Base-by-base conservation (phyloP, 2,888 invertebrate genomes). In the Halictus quadricinctus region DNA sequence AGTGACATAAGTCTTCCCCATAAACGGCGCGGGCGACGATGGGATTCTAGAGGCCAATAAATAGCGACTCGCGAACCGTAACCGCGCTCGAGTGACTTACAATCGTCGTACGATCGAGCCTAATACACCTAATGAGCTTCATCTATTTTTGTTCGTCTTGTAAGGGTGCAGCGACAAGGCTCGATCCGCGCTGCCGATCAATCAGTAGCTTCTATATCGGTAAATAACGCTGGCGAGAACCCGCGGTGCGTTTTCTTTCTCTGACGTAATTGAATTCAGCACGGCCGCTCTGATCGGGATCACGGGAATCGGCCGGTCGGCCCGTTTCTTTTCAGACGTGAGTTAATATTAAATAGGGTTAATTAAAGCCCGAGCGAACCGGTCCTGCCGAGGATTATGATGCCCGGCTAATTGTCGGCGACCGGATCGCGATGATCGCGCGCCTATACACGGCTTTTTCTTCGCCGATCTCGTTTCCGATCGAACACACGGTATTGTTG, bases 121-220 rank as follows among this genome's bases (percentile, higher is more conserved):
- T 88, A 88, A 88, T 88, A 82, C 88, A 86, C 84, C 88, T 88
- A 88, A 88, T 84, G 88, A 88, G 86, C 88, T 79, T 86, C 79
- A 88, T 86, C 81, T 81, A 86, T 88, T 88, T 88, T 88, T 84
- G 79, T 76, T 74, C 76, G 76, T 86, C 86, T 76, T 78, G 86
- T 86, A 84, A 81, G 79, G 86, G 82, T 66, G 79, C 86, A 80
- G 81, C 86, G 86, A 84, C 86, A 88, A 84, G 86, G 78, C 80
- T 60, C 83, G 8, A n/a, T n/a, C 69, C 18, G 69, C 72, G n/a
- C 60, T 72, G 69, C 64, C 80, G 77, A 88, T 88, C 88, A 83
- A 86, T 88, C 88, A 79, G 88, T 66, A 36, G 78, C 85, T 76
- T 85, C 83, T 83, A 76, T 74, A 80, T 76, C 77, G 77, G 69